Percentiles rank a stretch among this genome's conserved stretches.
Evolutionary conservation across 1,140 invertebrate species (phyloP).

Genomic region (Drosophila kepulauana): DNA sequence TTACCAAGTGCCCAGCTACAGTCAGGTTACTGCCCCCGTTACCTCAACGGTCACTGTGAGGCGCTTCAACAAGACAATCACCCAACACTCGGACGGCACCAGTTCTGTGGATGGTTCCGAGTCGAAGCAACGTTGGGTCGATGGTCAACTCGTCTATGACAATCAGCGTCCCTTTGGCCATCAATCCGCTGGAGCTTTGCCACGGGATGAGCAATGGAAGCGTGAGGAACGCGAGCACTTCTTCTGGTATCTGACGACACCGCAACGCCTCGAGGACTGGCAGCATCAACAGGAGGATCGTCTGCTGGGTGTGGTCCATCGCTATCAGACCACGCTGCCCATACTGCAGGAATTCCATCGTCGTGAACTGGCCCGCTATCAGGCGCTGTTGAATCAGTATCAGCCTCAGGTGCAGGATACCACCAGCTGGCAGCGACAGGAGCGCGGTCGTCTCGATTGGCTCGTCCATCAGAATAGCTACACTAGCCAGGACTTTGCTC

Average conservation of each 20-base stretch:
- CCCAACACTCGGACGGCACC: constrained; percentile 64
- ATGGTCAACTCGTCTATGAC: constrained; percentile 73
- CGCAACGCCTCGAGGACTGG: constrained; percentile 71
- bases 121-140: constrained; percentile 67
- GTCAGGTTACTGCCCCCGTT: constrained; percentile 34
- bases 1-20: constrained; percentile 3
- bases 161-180: constrained; percentile 68
- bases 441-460: constrained; percentile 76
- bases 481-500: constrained; percentile 66
- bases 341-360: constrained; percentile 74
- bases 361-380: constrained; percentile 68
- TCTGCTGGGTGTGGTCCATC: constrained; percentile 62
- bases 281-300: constrained; percentile 81
- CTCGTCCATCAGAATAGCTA: constrained; percentile 77
- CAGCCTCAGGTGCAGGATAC: constrained; percentile 60
- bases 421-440: constrained; percentile 66
- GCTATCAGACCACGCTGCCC: constrained; percentile 64
- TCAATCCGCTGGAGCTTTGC: constrained; percentile 24
- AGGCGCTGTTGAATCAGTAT: constrained; percentile 64
- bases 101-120: constrained; percentile 68
- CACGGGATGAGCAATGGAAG: constrained; percentile 77
- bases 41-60: constrained; percentile 56
- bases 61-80: constrained; percentile 70
- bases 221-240: constrained; percentile 79
- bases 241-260: constrained; percentile 73